Conservation (phyloP, 2,797 vertebrate genomes). For the Columba guinea region DNA sequence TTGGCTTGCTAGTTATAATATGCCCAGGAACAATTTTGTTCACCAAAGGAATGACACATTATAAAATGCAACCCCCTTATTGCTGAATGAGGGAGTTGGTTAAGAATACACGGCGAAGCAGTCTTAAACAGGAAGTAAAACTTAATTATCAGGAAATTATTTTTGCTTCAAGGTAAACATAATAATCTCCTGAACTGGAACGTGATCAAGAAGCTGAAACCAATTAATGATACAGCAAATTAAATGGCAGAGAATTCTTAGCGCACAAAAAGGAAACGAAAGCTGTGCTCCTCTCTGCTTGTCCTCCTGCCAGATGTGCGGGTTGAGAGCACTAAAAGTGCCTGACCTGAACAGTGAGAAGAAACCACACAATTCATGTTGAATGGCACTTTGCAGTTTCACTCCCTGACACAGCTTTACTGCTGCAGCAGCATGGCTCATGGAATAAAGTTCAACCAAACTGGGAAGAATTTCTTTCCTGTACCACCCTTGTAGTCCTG, state of each 20-base stretch:
- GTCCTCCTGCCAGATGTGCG: neutral
- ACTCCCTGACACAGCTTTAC: neutral
- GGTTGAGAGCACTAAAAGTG: neutral
- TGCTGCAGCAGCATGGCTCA: neutral
- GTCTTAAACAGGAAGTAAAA: neutral
- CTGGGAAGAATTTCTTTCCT: neutral
- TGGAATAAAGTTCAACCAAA: neutral
- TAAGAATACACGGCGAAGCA: neutral
- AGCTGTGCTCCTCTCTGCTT: neutral
- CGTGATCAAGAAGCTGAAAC: neutral
- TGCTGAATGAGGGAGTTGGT: neutral
- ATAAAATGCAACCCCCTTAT: neutral
- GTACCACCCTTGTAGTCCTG: neutral
- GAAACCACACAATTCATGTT: neutral
- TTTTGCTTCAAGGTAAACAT: neutral
- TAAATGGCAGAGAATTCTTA: neutral
- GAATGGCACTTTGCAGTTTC: neutral
- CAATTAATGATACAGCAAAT: neutral
- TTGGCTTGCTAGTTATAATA: neutral
- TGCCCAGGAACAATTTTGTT: neutral
- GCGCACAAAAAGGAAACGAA: neutral
- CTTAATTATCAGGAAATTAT: conserved; percentile 1
- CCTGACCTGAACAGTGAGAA: neutral
- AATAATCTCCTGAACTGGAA: neutral
- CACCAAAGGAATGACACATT: neutral